Evolutionary conservation across 2,888 invertebrate species (phyloP).

Genomic region (Eilema sororculum): DNA sequence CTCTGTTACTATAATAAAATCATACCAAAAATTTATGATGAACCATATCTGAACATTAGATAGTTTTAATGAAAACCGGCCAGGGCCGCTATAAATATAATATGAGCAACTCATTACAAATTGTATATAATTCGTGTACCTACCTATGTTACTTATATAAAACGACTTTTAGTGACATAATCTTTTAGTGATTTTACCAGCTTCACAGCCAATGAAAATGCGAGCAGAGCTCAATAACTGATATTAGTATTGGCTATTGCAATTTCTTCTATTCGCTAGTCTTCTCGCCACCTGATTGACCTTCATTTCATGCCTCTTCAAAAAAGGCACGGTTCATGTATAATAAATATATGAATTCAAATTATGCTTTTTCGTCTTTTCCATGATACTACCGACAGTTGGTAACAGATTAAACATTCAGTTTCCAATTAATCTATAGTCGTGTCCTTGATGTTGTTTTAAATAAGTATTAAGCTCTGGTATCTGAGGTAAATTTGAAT

Average conservation of each 20-base stretch:
- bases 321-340: not conserved
- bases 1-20: not conserved
- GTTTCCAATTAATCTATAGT: not conserved
- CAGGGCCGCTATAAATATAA: not conserved
- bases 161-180: not conserved
- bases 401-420: not conserved
- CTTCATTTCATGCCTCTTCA: not conserved
- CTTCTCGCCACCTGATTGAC: not conserved
- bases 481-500: not conserved
- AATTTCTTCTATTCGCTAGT: not conserved
- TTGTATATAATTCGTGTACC: not conserved
- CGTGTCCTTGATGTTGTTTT: conserved; percentile 5
- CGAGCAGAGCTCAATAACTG: not conserved
- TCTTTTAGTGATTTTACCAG: not conserved
- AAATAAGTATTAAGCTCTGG: not conserved
- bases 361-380: not conserved
- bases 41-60: not conserved
- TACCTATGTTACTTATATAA: not conserved
- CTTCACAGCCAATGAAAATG: not conserved
- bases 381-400: not conserved
- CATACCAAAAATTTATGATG: not conserved
- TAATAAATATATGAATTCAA: too few relatives aligned
- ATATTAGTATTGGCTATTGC: not conserved
- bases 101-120: not conserved
- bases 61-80: not conserved